Base-by-base conservation (phyloP, 2,797 vertebrate genomes). In the Girardinus metallicus region DNA sequence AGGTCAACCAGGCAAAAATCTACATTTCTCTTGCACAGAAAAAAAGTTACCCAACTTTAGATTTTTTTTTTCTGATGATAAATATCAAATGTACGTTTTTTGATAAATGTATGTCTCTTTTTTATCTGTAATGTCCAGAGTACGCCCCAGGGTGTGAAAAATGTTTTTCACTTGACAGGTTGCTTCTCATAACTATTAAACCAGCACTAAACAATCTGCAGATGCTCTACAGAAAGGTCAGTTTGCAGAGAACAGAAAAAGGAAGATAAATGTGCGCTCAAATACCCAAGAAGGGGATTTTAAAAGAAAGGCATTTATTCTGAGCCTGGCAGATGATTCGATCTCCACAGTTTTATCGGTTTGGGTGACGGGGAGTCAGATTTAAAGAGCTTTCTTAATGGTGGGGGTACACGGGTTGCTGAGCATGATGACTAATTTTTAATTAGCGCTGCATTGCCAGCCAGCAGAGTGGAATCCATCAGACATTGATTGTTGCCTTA, bases 401-500 rank as follows among this genome's bases (percentile, higher is more conserved):
- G 5, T 36, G 21, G 60, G 66, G 62, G 73, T 66, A 8, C 80
- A 75, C n/a, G 73, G 85, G 80, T 83, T 81, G 51, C 78, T 74
- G 83, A 85, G 77, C 81, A 36, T 43, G 77, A 83, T 78, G 77
- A 78, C 75, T 71, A 34, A 66, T 80, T 89, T 88, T 87, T 91
- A 91, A 92, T 90, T 91, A 90, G 80, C 70, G 44, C 15, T 70
- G 83, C 85, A 87, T 77, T 87, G 71, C 49, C 10, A 71, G 79
- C 53, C 81, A 87, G 49, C 80, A 76, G 83, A 91, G 87, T 80
- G 83, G 82, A 90, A 86, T 87, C 85, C 80, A 91, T 88, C 77
- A 90, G 86, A 76, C 83, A 82, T 57, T 51, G 89, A 92, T 88
- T 90, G 91, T 90, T 88, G 87, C 80, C 79, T 83, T 62, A 81